Evolutionary conservation across 2,797 vertebrate genomes (phyloP).

Genomic region (Lacerta viridis): DNA sequence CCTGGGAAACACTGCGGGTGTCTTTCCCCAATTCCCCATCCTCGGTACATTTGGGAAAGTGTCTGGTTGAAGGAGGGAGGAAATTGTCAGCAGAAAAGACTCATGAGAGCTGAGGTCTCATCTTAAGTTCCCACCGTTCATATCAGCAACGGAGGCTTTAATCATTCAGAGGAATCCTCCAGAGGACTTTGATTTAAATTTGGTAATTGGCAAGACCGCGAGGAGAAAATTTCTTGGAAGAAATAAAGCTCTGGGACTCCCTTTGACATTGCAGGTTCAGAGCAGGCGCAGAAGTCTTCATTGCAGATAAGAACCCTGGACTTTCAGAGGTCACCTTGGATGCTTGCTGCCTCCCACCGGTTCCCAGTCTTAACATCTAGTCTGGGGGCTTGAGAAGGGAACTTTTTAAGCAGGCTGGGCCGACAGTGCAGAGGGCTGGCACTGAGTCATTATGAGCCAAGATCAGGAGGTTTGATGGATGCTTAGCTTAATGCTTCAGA

Average conservation of each 20-base stretch:
- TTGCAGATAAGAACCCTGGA: neutral
- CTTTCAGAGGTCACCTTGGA: neutral
- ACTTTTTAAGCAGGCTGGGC: neutral
- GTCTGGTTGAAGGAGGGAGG: neutral
- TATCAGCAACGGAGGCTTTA: neutral
- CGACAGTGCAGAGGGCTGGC: neutral
- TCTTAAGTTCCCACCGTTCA: neutral
- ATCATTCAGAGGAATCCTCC: neutral
- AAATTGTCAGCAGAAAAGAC: neutral
- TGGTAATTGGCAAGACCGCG: neutral
- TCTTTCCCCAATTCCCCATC: neutral
- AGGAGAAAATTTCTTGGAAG: neutral
- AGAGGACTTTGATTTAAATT: neutral
- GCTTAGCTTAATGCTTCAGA: neutral
- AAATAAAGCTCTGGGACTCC: neutral
- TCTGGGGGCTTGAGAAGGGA: neutral
- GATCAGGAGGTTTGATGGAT: neutral
- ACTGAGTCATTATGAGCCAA: neutral
- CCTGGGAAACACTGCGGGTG: neutral
- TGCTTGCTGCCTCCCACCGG: neutral
- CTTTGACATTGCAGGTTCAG: neutral
- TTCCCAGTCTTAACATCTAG: neutral
- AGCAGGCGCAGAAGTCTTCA: neutral
- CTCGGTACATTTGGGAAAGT: neutral
- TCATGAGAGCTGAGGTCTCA: neutral